phyloP scores from a whole-genome alignment of 2,113 vertebrate genomes.

The Malurus cyaneus region DNA sequence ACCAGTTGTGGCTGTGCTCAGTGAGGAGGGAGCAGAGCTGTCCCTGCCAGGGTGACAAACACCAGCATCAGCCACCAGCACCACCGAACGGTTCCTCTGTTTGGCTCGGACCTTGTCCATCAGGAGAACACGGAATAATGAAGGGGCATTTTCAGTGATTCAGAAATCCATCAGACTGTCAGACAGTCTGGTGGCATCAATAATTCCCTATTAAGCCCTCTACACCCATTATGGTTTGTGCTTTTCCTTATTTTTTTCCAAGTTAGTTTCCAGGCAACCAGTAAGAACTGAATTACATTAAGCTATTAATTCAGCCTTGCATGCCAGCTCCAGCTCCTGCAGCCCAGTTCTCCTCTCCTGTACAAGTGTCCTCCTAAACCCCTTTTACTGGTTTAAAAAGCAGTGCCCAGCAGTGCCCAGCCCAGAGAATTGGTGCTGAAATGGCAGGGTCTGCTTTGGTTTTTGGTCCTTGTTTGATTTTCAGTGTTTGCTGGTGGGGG shows the following conservation, averaged over 20 bases:
- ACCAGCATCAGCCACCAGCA: not conserved
- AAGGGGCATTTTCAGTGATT: conserved; percentile 3
- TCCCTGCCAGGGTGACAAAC: not conserved
- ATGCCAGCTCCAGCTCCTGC: conserved; percentile 35
- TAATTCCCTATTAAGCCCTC: conserved; percentile 73
- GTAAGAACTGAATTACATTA: conserved; percentile 71
- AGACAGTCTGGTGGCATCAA: conserved; percentile 60
- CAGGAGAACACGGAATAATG: not conserved
- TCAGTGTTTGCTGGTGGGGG: not conserved
- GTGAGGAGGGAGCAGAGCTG: not conserved
- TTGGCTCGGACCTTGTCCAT: not conserved
- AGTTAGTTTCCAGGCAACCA: conserved; percentile 80
- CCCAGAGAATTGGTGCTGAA: not conserved
- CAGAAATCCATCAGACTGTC: conserved; percentile 19
- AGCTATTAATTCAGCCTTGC: conserved; percentile 73
- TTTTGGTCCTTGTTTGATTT: not conserved
- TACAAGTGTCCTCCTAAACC: not conserved
- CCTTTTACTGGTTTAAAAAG: not conserved
- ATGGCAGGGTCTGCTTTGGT: not conserved
- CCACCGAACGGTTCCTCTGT: not conserved
- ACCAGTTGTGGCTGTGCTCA: fast-evolving
- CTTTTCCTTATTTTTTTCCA: not conserved
- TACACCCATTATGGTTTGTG: conserved; percentile 57
- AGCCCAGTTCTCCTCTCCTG: conserved; percentile 15
- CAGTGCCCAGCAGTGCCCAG: not conserved